Conservation (phyloP, 2,888 invertebrate species). For the Melipona bicolor region DNA sequence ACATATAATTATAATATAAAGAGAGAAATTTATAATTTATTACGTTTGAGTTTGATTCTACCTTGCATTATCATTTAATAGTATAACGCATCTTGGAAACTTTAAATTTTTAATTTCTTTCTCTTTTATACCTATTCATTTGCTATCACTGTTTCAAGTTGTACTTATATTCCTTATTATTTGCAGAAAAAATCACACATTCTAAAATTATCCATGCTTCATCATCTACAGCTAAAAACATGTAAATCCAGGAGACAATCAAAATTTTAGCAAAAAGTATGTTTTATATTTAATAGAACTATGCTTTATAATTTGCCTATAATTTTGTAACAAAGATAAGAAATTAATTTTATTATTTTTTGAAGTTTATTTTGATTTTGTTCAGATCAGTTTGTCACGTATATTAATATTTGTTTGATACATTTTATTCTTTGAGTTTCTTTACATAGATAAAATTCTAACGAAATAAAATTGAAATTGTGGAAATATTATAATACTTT, state of each 20-base stretch:
- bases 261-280: too few relatives aligned
- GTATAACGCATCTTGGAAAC: not conserved
- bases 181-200: conserved; percentile 25
- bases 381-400: too few relatives aligned
- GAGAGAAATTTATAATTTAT: not conserved
- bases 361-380: too few relatives aligned
- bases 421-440: too few relatives aligned
- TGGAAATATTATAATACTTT: too few relatives aligned
- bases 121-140: not conserved
- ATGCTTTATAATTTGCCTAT: too few relatives aligned
- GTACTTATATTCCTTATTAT: conserved; percentile 9
- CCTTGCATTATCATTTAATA: not conserved
- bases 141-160: not conserved
- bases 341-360: too few relatives aligned
- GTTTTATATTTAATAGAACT: too few relatives aligned
- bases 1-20: not conserved
- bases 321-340: too few relatives aligned
- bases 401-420: too few relatives aligned
- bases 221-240: not conserved
- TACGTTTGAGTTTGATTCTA: not conserved
- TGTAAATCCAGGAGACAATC: not conserved
- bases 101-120: not conserved
- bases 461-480: too few relatives aligned
- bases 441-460: too few relatives aligned
- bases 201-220: conserved; percentile 22